These are phyloP conservation scores for Diplosoma virens DNA, from an alignment of 23 tunicate genomes.

Conservation along the genomic window DNA sequence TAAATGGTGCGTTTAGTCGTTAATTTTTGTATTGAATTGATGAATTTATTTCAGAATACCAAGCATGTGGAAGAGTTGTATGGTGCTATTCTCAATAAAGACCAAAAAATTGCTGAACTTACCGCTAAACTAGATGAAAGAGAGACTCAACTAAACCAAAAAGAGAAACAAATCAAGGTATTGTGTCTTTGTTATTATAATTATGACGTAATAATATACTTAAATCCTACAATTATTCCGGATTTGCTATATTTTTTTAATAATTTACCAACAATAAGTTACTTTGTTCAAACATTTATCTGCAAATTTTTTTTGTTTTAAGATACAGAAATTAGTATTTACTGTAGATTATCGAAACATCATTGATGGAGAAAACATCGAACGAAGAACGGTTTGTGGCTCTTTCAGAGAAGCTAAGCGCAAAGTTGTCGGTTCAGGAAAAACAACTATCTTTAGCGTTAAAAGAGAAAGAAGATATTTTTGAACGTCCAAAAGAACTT, in stretches of 20 bases:
- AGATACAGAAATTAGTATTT: too few relatives aligned
- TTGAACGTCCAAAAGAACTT: background rate
- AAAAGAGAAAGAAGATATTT: constrained; percentile 22
- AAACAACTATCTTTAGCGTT: constrained; percentile 44
- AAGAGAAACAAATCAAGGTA: constrained; percentile 17
- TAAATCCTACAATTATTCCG: too few relatives aligned
- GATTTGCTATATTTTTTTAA: too few relatives aligned
- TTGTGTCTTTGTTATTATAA: too few relatives aligned
- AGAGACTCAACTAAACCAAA: constrained; percentile 22
- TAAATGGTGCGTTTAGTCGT: background rate
- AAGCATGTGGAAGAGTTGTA: constrained; percentile 40
- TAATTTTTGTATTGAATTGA: background rate
- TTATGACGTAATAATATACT: too few relatives aligned
- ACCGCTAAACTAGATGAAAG: constrained; percentile 47
- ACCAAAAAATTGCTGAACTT: constrained; percentile 43
- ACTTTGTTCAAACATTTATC: too few relatives aligned
- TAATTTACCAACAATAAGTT: too few relatives aligned
- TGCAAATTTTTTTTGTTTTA: too few relatives aligned
- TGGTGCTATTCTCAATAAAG: constrained; percentile 40
- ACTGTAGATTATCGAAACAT: too few relatives aligned
- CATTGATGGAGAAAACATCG: too few relatives aligned
- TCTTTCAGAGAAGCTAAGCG: constrained; percentile 62
- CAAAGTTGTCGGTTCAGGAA: constrained; percentile 35
- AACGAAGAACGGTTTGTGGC: too few relatives aligned
- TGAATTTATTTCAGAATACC: constrained; percentile 14